Conservation (phyloP, 2,888 invertebrate genomes). For the Philhelius pedissequus region DNA sequence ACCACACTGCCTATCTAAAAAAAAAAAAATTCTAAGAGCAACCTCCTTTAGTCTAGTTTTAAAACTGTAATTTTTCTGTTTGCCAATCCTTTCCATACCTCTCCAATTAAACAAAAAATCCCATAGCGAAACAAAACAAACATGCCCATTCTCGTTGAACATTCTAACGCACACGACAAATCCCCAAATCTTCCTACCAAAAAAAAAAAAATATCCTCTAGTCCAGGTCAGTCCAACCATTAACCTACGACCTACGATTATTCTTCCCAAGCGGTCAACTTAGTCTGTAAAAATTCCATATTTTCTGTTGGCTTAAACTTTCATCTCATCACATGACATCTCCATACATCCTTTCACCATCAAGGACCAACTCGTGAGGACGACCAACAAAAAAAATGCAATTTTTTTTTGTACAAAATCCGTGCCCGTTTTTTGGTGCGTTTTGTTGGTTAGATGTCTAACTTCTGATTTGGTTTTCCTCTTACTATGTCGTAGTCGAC, state of each 20-base stretch:
- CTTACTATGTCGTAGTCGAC: background rate
- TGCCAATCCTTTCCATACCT: too few relatives aligned
- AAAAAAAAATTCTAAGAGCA: too few relatives aligned
- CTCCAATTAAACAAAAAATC: background rate
- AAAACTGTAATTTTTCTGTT: too few relatives aligned
- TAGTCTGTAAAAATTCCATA: constrained; percentile 16
- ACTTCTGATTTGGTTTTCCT: constrained; percentile 56
- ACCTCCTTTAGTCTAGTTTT: too few relatives aligned
- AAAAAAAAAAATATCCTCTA: too few relatives aligned
- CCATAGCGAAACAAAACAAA: background rate
- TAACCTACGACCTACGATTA: too few relatives aligned
- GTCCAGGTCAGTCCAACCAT: background rate
- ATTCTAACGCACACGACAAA: constrained; percentile 37
- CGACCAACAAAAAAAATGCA: background rate
- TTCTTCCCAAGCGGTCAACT: constrained; percentile 28
- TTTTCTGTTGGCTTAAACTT: background rate
- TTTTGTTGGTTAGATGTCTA: constrained; percentile 38
- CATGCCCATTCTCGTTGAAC: background rate
- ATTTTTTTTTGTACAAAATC: constrained; percentile 28
- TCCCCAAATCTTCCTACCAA: constrained; percentile 31
- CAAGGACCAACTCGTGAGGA: background rate
- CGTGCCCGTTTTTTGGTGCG: constrained; percentile 27
- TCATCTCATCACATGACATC: constrained; percentile 34
- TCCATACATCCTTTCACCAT: constrained; percentile 18
- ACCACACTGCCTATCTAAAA: too few relatives aligned